Evolutionary conservation across 2,113 vertebrate genomes (phyloP).

Genomic region (Platichthys flesus): DNA sequence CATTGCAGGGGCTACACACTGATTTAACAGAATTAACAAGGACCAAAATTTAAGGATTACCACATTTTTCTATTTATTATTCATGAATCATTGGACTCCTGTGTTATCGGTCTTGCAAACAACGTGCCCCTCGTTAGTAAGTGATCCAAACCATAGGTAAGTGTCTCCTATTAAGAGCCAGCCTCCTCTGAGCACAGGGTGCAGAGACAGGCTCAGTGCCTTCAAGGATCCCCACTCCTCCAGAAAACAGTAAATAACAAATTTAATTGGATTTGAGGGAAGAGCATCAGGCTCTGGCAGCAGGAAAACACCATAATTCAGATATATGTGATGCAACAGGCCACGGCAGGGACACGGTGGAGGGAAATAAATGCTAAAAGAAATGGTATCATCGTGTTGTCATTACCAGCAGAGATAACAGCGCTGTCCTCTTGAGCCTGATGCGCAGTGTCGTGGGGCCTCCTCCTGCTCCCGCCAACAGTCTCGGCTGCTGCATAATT

Average conservation of each 20-base stretch:
- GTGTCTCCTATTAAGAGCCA: slow-evolving; percentile 32
- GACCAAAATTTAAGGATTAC: background rate
- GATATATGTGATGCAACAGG: slow-evolving; percentile 29
- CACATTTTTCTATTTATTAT: slow-evolving; percentile 3
- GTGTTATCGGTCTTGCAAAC: background rate
- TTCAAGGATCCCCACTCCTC: slow-evolving; percentile 33
- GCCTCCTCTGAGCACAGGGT: background rate
- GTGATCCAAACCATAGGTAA: slow-evolving; percentile 10
- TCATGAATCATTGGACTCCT: slow-evolving; percentile 16
- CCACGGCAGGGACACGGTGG: slow-evolving; percentile 2
- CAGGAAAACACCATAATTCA: slow-evolving; percentile 27
- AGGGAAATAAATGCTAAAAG: slow-evolving; percentile 19
- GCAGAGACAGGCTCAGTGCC: slow-evolving; percentile 8
- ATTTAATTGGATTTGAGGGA: slow-evolving; percentile 47
- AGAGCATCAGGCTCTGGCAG: slow-evolving; percentile 2
- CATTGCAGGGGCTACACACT: too few relatives aligned
- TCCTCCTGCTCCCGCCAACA: slow-evolving; percentile 23
- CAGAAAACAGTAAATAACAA: slow-evolving; percentile 48
- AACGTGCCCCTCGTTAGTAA: slow-evolving; percentile 41
- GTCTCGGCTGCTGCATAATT: slow-evolving; percentile 60
- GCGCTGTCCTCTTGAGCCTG: slow-evolving; percentile 20
- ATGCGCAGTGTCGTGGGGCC: slow-evolving; percentile 21
- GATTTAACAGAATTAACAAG: slow-evolving; percentile 31
- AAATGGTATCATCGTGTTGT: slow-evolving; percentile 30
- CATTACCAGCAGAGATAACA: slow-evolving; percentile 45